Evolutionary conservation across 1,140 invertebrate genomes (phyloP).

Genomic region (Ceratina calcarata): DNA sequence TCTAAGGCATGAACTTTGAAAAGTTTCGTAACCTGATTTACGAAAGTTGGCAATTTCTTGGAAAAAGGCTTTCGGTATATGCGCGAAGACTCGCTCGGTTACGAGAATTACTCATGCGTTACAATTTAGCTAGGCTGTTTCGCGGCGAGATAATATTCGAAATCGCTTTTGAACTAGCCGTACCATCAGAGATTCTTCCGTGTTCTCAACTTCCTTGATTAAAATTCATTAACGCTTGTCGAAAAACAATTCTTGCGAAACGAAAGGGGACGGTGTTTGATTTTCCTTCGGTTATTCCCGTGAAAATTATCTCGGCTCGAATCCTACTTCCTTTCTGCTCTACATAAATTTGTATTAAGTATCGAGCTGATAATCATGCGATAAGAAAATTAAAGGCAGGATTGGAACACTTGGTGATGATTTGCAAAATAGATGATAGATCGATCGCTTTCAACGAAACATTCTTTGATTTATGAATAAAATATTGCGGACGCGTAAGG

Average conservation of each 20-base stretch:
- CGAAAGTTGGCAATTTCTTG: slow-evolving; percentile 19
- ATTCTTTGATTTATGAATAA: neutral
- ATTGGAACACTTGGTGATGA: neutral
- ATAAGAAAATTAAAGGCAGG: neutral
- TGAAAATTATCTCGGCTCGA: too few relatives aligned
- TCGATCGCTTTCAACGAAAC: neutral
- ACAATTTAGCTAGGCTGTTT: slow-evolving; percentile 8
- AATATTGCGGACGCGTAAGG: neutral
- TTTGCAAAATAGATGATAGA: neutral
- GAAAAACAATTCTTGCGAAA: too few relatives aligned
- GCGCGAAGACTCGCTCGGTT: neutral
- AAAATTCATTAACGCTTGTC: neutral
- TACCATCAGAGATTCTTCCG: neutral
- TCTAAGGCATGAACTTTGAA: slow-evolving; percentile 13
- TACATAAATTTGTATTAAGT: neutral
- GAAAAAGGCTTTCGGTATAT: slow-evolving; percentile 4
- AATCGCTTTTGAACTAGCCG: neutral
- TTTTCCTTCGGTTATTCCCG: too few relatives aligned
- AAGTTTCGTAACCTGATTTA: slow-evolving; percentile 24
- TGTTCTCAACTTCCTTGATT: neutral
- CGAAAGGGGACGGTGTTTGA: too few relatives aligned
- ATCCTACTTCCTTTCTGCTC: neutral
- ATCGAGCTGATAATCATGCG: too few relatives aligned
- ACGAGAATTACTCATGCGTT: slow-evolving; percentile 18
- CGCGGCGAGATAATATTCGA: slow-evolving; percentile 16